Evolutionary conservation across 2,888 invertebrate species (phyloP), one percentile per base, ranked within the genome.

Genomic region (Cheilosia vernalis): DNA sequence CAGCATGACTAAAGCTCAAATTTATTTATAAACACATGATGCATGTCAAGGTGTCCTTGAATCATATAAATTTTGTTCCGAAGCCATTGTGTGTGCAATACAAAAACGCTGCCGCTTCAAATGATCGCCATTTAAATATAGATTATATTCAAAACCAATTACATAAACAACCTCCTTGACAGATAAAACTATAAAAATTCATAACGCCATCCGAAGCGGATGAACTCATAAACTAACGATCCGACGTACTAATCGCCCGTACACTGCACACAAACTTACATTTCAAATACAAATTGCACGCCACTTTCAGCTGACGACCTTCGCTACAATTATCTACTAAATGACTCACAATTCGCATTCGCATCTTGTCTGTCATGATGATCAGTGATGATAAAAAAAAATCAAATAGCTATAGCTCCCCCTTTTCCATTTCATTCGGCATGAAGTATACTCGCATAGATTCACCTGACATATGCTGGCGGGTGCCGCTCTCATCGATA

Each of bases 281-380:
- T 21, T 33, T 55, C 56, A 33, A 7, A 53, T 55, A 24, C 42
- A 69, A 84, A 58, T 70, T 84, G 84, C 84, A 79, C 74, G 74
- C 74, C 79, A 84, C 79, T 84, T 80, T 76, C 63, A 60, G 21
- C 42, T 17, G 51, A 47, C 51, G 55, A 84, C 84, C 84, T 84
- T 84, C 60, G 55, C 42, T 66, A 70, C 66, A 66, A 79, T 66
- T 79, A 55, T 56, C 64, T 30, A 30, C 30, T 13, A 55, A 74
- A 42, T 76, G 64, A 84, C 24, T 74, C 61, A 83, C 44, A 60
- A 40, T 33, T 51, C 61, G 37, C 51, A 47, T 51, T 56, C 44
- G 51, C 24, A 17, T 37, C 10, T 51, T 47, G 69, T 56, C 72
- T 42, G 40, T 72, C 64, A 70, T 47, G 51, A 5, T 51, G 76